Evolutionary conservation across 1,140 invertebrate genomes (phyloP), one percentile per base, ranked within the genome.

Genomic region (Galleria mellonella): DNA sequence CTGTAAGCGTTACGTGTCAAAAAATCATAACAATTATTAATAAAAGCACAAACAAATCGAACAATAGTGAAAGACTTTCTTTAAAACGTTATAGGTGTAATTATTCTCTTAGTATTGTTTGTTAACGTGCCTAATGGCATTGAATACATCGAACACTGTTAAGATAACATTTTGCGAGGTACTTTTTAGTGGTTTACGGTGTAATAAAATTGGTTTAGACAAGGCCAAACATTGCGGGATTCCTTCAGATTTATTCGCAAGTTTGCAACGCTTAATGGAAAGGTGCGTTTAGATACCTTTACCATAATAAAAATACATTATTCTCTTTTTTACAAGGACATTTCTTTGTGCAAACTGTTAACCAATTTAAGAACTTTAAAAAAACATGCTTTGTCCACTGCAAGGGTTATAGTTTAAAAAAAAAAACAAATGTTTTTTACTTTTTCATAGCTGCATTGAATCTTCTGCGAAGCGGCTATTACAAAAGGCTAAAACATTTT

Each of bases 211-310:
- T 35, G 61, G 55, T 62, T 61, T 51, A 41, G 58, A 79, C 76
- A 84, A 74, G 64, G 72, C 60, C 60, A 83, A 85, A 85, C 73
- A 85, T 83, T 83, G 81, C 76, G 78, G 82, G 62, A 68, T 64
- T 62, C 61, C 37, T 44, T 51, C 46, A 48, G 67, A 68, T 65
- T 72, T 75, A 74, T 68, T 66, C 54, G 70, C 68, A 65, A 66
- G 17, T 23, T 23, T 23, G 17, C 17, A 23, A 23, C 17, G 17
- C 17, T 23, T 23, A 48, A 53, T 43, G 63, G 52, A 76, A 72
- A 68, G 59, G 60, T 64, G 48, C 49, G 51, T 58, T 11, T 6
- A 11, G 14, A 43, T 27, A 11, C 27, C 33, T 36, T 29, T 14
- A 47, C 29, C 10, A 7, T 12, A 10, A 7, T 17, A 17, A 37